Percentiles rank a stretch among this genome's conserved stretches.
Evolutionary conservation across 2,113 vertebrate genomes (phyloP).

Genomic region (Origma solitaria): DNA sequence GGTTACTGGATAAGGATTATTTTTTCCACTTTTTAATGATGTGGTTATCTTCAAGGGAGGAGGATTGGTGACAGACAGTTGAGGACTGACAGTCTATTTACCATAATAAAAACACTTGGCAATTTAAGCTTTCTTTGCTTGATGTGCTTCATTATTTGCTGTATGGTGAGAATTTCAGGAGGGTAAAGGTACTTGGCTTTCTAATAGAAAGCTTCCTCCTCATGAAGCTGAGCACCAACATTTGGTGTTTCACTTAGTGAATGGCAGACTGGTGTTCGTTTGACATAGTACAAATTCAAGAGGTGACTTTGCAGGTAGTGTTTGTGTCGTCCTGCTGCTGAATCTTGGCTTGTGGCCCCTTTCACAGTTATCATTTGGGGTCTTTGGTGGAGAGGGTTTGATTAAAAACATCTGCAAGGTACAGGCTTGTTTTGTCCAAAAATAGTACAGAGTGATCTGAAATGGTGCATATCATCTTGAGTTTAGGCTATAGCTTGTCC

Average conservation of each 20-base stretch:
- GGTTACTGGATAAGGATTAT: background rate
- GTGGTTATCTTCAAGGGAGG: background rate
- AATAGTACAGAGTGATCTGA: background rate
- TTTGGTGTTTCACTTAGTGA: background rate
- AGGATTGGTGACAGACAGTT: background rate
- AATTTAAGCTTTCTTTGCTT: background rate
- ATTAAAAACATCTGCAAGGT: background rate
- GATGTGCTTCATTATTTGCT: background rate
- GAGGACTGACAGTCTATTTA: background rate
- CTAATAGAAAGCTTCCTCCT: background rate
- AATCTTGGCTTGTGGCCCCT: background rate
- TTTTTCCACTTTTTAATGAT: background rate
- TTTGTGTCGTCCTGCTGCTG: background rate
- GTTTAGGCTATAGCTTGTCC: background rate
- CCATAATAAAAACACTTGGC: background rate
- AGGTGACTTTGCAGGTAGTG: background rate
- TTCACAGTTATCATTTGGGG: background rate
- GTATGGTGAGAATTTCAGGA: background rate
- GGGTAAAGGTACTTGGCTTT: background rate
- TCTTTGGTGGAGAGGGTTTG: background rate
- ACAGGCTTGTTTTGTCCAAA: background rate
- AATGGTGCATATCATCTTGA: background rate
- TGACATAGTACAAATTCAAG: background rate
- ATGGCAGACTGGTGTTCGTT: background rate
- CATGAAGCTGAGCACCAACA: rapidly evolving